Percentiles rank a stretch among this genome's conserved stretches.
These are phyloP conservation scores for Galeruca laticollis DNA, from an alignment of 2,888 invertebrate species.

Conservation along the genomic window DNA sequence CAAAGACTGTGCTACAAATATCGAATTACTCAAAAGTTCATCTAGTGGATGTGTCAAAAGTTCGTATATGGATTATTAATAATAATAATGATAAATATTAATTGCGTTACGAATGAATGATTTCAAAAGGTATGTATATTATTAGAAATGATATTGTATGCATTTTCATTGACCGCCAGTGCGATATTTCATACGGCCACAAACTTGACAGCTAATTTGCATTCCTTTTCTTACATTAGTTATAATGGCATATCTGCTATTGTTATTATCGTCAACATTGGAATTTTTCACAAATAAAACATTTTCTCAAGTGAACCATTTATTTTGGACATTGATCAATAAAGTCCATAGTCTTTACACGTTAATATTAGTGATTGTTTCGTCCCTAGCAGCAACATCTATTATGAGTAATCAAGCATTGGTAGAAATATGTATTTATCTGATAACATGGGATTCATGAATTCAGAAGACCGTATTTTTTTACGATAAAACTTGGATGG, in stretches of 20 bases:
- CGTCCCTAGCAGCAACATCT: too few species aligned
- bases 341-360: too few species aligned
- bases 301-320: background rate
- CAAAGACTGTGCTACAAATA: background rate
- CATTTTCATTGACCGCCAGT: slow-evolving; percentile 29
- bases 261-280: slow-evolving; percentile 16
- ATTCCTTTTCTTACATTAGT: slow-evolving; percentile 23
- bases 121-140: slow-evolving; percentile 33
- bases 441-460: too few species aligned
- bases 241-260: slow-evolving; percentile 11
- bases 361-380: too few species aligned
- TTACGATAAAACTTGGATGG: too few species aligned
- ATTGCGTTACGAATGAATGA: slow-evolving; percentile 38
- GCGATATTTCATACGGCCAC: slow-evolving; percentile 30
- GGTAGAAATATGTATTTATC: too few species aligned
- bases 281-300: background rate
- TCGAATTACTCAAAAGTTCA: slow-evolving; percentile 30
- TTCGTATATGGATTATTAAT: slow-evolving; percentile 52
- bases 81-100: slow-evolving; percentile 48
- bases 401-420: too few species aligned
- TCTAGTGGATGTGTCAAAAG: slow-evolving; percentile 50
- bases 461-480: too few species aligned
- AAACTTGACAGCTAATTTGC: slow-evolving; percentile 33
- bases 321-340: background rate
- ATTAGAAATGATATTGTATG: slow-evolving; percentile 35